These are phyloP conservation scores for Uria aalge DNA, from an alignment of 2,113 vertebrate species.

Conservation along the genomic window DNA sequence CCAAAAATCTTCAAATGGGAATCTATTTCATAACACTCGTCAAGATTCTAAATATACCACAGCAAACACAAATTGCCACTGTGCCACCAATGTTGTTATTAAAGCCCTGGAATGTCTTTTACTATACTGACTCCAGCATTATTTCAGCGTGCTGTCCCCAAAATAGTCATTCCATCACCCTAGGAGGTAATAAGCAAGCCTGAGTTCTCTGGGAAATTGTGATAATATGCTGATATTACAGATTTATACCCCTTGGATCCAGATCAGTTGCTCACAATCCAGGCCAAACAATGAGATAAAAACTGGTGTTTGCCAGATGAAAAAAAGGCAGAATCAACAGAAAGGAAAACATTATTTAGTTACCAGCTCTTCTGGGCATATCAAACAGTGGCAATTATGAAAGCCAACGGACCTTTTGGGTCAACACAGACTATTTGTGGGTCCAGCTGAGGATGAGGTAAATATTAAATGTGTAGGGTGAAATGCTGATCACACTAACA, in stretches of 20 bases:
- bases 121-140: slow-evolving; percentile 2
- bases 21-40: not conserved
- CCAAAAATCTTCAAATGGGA: slow-evolving; percentile 26
- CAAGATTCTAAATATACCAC: slow-evolving; percentile 45
- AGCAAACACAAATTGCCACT: slow-evolving; percentile 10
- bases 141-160: not conserved
- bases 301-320: not conserved
- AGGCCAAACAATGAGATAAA: slow-evolving; percentile 1
- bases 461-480: not conserved
- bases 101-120: slow-evolving; percentile 14
- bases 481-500: not conserved
- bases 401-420: not conserved
- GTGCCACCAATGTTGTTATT: not conserved
- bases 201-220: not conserved
- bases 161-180: not conserved
- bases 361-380: not conserved
- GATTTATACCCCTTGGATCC: slow-evolving; percentile 31
- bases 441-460: not conserved
- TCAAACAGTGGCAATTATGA: not conserved
- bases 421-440: not conserved
- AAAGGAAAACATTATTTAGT: not conserved
- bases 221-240: slow-evolving; percentile 8
- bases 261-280: not conserved
- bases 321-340: not conserved
- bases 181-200: not conserved